These are phyloP conservation scores for Loriculus beryllinus DNA, from an alignment of 2,797 vertebrate genomes.

Conservation along the genomic window DNA sequence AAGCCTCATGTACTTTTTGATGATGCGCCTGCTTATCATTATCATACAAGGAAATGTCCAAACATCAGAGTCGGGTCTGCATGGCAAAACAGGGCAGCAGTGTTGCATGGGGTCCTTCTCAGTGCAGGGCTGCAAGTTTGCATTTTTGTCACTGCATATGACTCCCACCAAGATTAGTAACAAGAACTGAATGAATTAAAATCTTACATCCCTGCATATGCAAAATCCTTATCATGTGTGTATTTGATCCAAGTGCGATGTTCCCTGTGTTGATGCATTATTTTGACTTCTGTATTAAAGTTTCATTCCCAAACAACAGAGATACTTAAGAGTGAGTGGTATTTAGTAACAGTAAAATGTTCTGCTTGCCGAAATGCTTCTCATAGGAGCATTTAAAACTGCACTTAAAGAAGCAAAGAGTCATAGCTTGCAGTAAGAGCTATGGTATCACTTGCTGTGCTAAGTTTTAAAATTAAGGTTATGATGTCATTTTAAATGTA, in stretches of 20 bases:
- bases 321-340: background rate
- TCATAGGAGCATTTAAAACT: conserved; percentile 33
- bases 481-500: background rate
- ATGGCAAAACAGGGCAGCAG: background rate
- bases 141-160: background rate
- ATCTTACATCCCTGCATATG: background rate
- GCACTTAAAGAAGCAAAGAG: conserved; percentile 9
- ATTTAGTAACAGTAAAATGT: conserved; percentile 50
- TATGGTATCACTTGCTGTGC: background rate
- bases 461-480: conserved; percentile 11
- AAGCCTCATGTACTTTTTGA: conserved; percentile 25
- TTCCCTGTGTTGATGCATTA: background rate
- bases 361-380: conserved; percentile 10
- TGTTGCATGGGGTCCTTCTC: background rate
- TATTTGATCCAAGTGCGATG: background rate
- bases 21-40: background rate
- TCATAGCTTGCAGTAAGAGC: background rate
- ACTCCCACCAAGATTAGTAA: background rate
- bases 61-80: background rate
- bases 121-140: background rate
- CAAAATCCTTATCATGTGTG: background rate
- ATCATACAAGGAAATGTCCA: background rate
- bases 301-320: conserved; percentile 35
- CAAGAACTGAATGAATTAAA: background rate
- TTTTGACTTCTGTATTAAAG: background rate